A percentile compares a stretch with the other conserved stretches of the same genome.
These are phyloP conservation scores for Saccostrea cuccullata DNA, from an alignment of 1,140 invertebrate species.

Conservation along the genomic window DNA sequence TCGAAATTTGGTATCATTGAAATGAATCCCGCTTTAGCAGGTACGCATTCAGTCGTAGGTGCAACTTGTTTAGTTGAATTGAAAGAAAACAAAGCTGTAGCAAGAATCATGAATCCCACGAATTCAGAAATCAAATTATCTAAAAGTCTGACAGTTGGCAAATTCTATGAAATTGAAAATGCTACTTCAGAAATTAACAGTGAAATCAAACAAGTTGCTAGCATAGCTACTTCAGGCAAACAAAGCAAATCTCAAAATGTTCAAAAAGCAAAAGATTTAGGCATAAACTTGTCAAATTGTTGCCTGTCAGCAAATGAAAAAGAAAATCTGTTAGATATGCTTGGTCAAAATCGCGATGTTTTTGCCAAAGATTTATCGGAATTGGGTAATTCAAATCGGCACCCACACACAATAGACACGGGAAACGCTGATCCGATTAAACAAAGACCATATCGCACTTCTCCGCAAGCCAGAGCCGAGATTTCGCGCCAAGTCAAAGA, in stretches of 20 bases:
- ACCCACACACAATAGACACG: conserved; percentile 29
- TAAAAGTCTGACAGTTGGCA: not conserved
- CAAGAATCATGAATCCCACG: not conserved
- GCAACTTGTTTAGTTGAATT: not conserved
- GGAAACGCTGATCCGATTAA: conserved; percentile 14
- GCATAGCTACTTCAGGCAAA: too few relatives aligned
- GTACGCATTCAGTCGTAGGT: too few relatives aligned
- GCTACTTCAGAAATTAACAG: not conserved
- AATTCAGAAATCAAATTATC: not conserved
- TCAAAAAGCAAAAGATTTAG: conserved; percentile 17
- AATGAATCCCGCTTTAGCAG: not conserved
- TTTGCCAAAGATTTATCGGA: conserved; percentile 59
- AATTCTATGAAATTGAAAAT: conserved; percentile 8
- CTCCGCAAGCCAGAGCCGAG: conserved; percentile 38
- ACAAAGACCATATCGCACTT: not conserved
- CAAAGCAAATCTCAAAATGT: not conserved
- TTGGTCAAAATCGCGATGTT: conserved; percentile 47
- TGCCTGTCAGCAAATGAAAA: not conserved
- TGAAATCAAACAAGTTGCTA: not conserved
- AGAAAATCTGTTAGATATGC: conserved; percentile 20
- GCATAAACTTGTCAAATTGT: not conserved
- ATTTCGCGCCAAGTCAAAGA: conserved; percentile 35
- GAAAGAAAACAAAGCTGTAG: not conserved
- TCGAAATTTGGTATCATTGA: not conserved
- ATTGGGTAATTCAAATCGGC: conserved; percentile 41